Evolutionary conservation across 2,113 vertebrate genomes (phyloP), one percentile per base, ranked within the genome.

Genomic region (Orycteropus afer): DNA sequence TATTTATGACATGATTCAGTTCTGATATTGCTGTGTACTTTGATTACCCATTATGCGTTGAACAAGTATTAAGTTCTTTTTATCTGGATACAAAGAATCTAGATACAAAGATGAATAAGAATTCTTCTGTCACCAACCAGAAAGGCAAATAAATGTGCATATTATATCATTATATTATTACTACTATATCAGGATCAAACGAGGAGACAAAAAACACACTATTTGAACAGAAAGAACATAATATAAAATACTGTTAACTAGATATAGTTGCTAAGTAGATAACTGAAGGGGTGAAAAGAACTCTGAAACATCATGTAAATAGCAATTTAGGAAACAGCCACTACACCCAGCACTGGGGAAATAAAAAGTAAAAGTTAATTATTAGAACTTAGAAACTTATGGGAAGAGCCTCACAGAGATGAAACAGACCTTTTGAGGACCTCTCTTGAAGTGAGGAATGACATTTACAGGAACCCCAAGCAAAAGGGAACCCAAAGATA

Each of bases 141-240:
- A 78, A 76, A 34, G 61, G 23, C 22, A 57, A 55, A 74, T 57
- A 86, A 82, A 90, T 29, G 65, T 18, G 29, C 8, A 4, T 49
- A 69, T 13, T 47, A 6, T 69, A 85, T 61, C 32, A 92, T 47
- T n/a, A n/a, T n/a, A n/a, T n/a, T n/a, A n/a, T n/a, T n/a, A n/a
- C n/a, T n/a, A n/a, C n/a, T n/a, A n/a, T n/a, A n/a, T 81, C 18
- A 63, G 49, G 37, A 45, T 86, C 51, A 63, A 82, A 81, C 47
- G 34, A 71, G 59, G 47, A 89, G 12, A 86, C 32, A 86, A 59
- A 89, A 80, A 55, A 42, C 34, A 86, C 23, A 80, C 10, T 77
- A 90, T 7, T 8, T 57, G 34, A 90, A 90, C 45, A 90, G 53
- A 90, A 92, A 83, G 23, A 93, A 89, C 42, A 78, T 91, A 89